Evolutionary conservation across 2,888 invertebrate species (phyloP).

Genomic region (Ectropis crepuscularia): DNA sequence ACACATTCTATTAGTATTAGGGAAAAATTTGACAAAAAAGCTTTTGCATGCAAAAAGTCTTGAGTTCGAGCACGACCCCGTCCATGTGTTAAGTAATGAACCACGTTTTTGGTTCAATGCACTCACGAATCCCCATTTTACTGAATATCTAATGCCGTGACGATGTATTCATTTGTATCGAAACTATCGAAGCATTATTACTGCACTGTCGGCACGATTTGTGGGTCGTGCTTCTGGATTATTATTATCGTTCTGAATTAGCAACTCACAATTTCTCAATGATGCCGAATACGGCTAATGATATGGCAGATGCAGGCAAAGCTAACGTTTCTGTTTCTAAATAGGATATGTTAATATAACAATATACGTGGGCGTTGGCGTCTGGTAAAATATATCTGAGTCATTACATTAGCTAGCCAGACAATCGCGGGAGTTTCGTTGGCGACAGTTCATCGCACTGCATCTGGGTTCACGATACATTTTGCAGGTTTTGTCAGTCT

Average conservation of each 20-base stretch:
- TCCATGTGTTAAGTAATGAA: conserved; percentile 76
- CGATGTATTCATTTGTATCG: conserved; percentile 70
- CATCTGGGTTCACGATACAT: conserved; percentile 64
- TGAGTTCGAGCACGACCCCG: conserved; percentile 68
- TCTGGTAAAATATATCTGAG: conserved; percentile 49
- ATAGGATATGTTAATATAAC: conserved; percentile 47
- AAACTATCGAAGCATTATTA: conserved; percentile 58
- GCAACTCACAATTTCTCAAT: conserved; percentile 30
- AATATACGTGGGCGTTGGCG: conserved; percentile 51
- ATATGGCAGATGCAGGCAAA: conserved; percentile 26
- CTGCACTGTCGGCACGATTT: conserved; percentile 63
- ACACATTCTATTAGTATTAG: conserved; percentile 66
- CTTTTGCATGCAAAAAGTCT: conserved; percentile 69
- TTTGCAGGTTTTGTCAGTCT: conserved; percentile 71
- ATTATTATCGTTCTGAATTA: conserved; percentile 22
- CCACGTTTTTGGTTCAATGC: conserved; percentile 83
- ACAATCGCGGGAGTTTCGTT: conserved; percentile 51
- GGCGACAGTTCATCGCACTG: conserved; percentile 65
- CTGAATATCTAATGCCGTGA: conserved; percentile 69
- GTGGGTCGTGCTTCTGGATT: conserved; percentile 28
- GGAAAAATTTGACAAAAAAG: conserved; percentile 66
- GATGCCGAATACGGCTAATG: conserved; percentile 27
- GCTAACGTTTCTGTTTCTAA: conserved; percentile 40
- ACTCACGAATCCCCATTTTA: conserved; percentile 77
- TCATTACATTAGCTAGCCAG: conserved; percentile 49